phyloP scores from a whole-genome alignment of 2,113 vertebrate genomes.

The Blennius ocellaris region DNA sequence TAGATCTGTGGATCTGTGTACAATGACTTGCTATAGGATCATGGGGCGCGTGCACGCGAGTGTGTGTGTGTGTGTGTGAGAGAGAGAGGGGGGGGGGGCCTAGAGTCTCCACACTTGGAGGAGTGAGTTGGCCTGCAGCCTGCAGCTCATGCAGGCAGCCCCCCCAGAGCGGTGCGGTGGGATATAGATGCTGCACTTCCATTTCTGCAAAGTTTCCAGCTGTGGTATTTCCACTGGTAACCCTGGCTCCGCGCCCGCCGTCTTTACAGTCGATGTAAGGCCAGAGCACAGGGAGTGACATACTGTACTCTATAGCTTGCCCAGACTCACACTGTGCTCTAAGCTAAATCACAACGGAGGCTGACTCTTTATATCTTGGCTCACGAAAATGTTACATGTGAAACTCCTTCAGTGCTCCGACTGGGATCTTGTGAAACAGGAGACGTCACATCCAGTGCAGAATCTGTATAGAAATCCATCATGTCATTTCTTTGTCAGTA shows the following conservation, averaged over 20 bases:
- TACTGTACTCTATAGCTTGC: constrained; percentile 62
- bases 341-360: constrained; percentile 40
- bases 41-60: constrained; percentile 43
- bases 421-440: constrained; percentile 4
- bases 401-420: constrained; percentile 6
- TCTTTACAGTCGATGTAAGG: constrained; percentile 71
- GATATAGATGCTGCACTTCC: constrained; percentile 66
- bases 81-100: constrained; percentile 44
- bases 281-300: constrained; percentile 59
- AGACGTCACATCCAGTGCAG: not conserved
- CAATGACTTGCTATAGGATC: constrained; percentile 38
- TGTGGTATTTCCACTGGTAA: constrained; percentile 57
- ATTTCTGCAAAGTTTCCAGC: constrained; percentile 71
- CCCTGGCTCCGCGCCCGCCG: constrained; percentile 49
- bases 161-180: constrained; percentile 36
- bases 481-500: no score
- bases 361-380: constrained; percentile 19
- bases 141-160: constrained; percentile 48
- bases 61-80: not conserved
- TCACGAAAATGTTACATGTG: constrained; percentile 8
- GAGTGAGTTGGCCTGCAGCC: constrained; percentile 44
- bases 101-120: constrained; percentile 57
- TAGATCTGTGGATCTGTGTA: constrained; percentile 38
- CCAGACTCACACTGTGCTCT: constrained; percentile 58
- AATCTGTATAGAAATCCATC: no score